A percentile compares a stretch with the other conserved stretches of the same genome.
Conservation (phyloP, 2,113 vertebrate genomes). For the Pipa parva region DNA sequence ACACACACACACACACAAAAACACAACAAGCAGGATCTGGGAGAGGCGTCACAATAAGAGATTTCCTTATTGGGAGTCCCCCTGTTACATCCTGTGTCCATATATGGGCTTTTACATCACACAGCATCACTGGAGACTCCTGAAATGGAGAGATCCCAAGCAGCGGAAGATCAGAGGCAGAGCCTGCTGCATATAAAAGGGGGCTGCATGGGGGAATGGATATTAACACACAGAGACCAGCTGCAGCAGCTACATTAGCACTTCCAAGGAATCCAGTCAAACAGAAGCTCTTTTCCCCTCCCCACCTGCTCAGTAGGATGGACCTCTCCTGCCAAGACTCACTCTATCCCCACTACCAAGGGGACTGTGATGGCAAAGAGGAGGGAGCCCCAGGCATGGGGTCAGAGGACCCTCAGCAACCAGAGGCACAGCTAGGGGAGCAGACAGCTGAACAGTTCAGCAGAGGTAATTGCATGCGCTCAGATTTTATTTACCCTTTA, state of each 20-base stretch:
- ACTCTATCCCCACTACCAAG: constrained; percentile 74
- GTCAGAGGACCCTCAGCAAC: constrained; percentile 64
- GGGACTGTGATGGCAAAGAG: constrained; percentile 71
- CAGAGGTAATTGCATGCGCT: no score
- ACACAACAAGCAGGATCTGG: background rate
- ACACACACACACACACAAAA: no score
- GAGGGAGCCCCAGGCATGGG: constrained; percentile 60
- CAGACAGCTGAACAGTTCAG: constrained; percentile 65
- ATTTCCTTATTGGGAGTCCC: constrained; percentile 84
- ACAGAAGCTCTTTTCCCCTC: constrained; percentile 41
- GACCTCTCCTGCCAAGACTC: constrained; percentile 88
- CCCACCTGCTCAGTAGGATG: constrained; percentile 90
- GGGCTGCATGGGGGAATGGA: constrained; percentile 46
- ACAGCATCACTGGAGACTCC: constrained; percentile 86
- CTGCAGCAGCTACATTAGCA: constrained; percentile 24
- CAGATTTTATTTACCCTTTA: no score
- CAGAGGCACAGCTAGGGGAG: constrained; percentile 56
- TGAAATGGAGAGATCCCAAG: constrained; percentile 93
- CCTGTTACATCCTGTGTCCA: constrained; percentile 95
- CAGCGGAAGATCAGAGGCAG: constrained; percentile 79
- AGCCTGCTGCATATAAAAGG: constrained; percentile 81
- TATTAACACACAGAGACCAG: constrained; percentile 48
- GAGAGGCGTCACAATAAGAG: constrained; percentile 73
- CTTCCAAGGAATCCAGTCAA: background rate
- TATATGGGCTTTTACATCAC: constrained; percentile 95